A percentile compares a stretch with the other conserved stretches of the same genome.
Conservation (phyloP, 2,113 vertebrate species). For the Triplophysa rosa region DNA sequence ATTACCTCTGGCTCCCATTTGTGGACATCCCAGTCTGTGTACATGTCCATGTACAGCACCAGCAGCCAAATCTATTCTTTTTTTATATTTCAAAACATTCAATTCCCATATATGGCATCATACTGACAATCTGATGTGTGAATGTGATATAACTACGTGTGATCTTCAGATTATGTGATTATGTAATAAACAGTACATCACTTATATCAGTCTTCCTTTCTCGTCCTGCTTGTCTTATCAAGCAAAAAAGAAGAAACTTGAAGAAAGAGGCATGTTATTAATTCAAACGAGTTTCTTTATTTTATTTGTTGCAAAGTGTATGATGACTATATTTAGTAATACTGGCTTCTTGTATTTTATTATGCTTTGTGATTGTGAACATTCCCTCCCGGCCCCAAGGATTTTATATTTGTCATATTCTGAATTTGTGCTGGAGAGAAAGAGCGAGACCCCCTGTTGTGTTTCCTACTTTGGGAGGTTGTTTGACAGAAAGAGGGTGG, state of each 20-base stretch:
- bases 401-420: background rate
- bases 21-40: background rate
- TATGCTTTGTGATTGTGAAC: background rate
- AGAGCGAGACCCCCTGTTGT: background rate
- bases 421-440: background rate
- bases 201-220: background rate
- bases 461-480: background rate
- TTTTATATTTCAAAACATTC: background rate
- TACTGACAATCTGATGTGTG: background rate
- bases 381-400: background rate
- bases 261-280: background rate
- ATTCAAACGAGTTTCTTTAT: background rate
- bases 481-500: background rate
- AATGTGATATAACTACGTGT: background rate
- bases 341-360: background rate
- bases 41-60: background rate
- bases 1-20: background rate
- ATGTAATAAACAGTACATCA: background rate
- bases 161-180: background rate
- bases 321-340: conserved; percentile 32
- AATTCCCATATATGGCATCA: conserved; percentile 3
- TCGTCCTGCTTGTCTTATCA: background rate
- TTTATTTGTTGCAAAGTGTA: background rate
- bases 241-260: background rate
- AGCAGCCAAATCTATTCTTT: background rate